These are phyloP conservation scores for Neuroterus valhalla DNA, from an alignment of 1,140 invertebrate species.

Conservation along the genomic window DNA sequence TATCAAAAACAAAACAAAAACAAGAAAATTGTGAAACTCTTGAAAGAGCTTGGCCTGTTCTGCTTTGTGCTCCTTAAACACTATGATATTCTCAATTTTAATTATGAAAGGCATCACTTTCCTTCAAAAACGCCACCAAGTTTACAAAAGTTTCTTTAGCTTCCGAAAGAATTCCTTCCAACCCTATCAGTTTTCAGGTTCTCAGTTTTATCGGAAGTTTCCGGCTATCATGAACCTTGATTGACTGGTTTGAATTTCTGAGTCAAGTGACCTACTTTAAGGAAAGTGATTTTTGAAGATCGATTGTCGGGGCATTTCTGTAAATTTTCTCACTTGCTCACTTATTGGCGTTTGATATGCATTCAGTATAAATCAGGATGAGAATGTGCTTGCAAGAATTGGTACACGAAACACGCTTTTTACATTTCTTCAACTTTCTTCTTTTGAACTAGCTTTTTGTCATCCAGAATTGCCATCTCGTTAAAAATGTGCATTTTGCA, in stretches of 20 bases:
- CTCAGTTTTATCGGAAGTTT: no score
- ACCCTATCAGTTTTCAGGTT: no score
- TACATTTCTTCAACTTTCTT: constrained; percentile 22
- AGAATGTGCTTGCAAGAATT: constrained; percentile 49
- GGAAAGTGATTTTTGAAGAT: constrained; percentile 40
- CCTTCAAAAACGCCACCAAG: no score
- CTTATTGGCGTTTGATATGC: constrained; percentile 39
- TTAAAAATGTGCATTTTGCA: background rate
- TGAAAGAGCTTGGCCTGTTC: no score
- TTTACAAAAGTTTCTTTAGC: no score
- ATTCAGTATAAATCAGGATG: constrained; percentile 39
- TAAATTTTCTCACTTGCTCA: constrained; percentile 27
- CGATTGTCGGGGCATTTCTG: constrained; percentile 40
- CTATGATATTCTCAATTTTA: no score
- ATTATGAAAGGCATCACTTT: no score
- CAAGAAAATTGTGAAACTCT: no score
- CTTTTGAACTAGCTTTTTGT: background rate
- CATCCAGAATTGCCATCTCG: constrained; percentile 18
- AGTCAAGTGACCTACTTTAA: constrained; percentile 10
- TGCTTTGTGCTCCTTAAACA: no score
- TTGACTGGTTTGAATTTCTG: background rate
- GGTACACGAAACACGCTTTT: constrained; percentile 39
- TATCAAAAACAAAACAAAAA: no score
- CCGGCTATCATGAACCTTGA: no score
- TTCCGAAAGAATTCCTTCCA: no score